Evolutionary conservation across 1,140 invertebrate genomes (phyloP), one percentile per base, ranked within the genome.

Genomic region (Monomorium pharaonis): DNA sequence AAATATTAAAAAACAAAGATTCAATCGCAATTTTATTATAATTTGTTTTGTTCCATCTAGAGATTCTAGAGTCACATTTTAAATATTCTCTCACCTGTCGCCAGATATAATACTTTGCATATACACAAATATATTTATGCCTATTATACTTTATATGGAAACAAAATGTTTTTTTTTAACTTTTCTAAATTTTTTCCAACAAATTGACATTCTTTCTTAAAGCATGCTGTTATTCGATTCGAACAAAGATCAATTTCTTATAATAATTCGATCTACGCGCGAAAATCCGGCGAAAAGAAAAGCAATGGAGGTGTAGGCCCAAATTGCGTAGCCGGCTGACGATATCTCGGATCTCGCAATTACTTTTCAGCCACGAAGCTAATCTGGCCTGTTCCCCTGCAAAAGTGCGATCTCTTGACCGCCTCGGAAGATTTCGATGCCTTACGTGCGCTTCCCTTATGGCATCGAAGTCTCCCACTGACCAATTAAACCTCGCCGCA

Each of bases 331-430:
- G 75, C 56, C 24, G 18, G 30, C 27, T 9, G 44, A 12, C 60
- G 56, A 37, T 78, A 78, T 78, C 76, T 78, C 60, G 60, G 44
- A 78, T 78, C 76, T 78, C 42, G 76, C 56, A 78, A 78, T 78
- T 78, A 78, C 76, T 78, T 78, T 62, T 78, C 24, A 72, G 69
- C 69, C 62, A 65, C 16, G n/a, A 42, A 65, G 62, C 62, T 47
- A 72, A 72, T 70, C 44, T 69, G 67, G 27, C 67, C 42, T 42
- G 67, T 49, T 70, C 44, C 44, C 47, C 51, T 24, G 69, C 69
- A 51, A 51, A 54, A 72, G 27, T 72, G 47, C 69, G 44, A 72
- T 72, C 69, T 51, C 27, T 47, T 27, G 47, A 33, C 27, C 18
- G 47, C 21, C 47, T 49, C 30, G 69, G 10, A 30, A 72, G 47